phyloP scores from a whole-genome alignment of 2,797 vertebrate species.

The Paramormyrops hopkinsi region DNA sequence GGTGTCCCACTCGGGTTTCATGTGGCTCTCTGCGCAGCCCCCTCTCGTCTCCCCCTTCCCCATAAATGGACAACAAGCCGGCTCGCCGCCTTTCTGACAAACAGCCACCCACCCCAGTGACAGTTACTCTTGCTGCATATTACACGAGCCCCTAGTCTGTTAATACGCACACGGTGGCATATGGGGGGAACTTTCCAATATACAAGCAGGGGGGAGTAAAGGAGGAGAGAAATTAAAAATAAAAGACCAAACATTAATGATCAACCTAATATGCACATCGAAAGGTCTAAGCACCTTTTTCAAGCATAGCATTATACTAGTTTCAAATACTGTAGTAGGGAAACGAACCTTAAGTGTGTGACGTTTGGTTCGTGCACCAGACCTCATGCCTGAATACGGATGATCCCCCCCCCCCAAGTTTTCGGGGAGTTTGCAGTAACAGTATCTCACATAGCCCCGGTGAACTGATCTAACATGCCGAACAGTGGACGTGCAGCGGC shows the following conservation, averaged over 20 bases:
- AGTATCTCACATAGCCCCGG: neutral
- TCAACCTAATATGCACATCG: neutral
- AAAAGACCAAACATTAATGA: neutral
- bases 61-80: constrained; percentile 11
- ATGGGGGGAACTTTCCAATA: neutral
- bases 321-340: neutral
- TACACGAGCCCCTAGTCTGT: neutral
- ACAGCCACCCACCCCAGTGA: neutral
- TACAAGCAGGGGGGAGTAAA: neutral
- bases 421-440: neutral
- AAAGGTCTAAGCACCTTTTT: neutral
- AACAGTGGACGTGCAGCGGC: neutral
- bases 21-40: neutral
- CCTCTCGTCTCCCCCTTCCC: constrained; percentile 8
- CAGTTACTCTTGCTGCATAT: neutral
- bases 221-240: neutral
- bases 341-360: neutral
- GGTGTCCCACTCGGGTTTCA: neutral
- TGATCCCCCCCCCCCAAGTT: neutral
- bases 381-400: neutral
- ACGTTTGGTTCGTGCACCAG: neutral
- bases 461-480: neutral
- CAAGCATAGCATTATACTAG: neutral
- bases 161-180: neutral
- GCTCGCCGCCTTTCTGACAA: neutral